Evolutionary conservation across 2,113 vertebrate species (phyloP), one percentile per base, ranked within the genome.

Genomic region (Centropus bengalensis): DNA sequence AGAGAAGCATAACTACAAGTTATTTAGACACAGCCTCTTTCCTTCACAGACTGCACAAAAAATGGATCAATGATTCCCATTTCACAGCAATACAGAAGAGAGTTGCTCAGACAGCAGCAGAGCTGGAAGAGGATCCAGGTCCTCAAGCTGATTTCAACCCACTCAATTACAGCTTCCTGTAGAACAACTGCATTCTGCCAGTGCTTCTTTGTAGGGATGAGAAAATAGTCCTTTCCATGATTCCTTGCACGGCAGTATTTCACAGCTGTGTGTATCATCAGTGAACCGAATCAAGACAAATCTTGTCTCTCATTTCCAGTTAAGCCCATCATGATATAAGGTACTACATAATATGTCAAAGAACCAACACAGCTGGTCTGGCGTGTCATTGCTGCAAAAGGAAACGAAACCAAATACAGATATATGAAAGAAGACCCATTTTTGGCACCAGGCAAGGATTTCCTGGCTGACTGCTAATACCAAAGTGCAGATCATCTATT

Each of bases 381-480:
- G 85, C 15, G 3, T 33, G 67, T 80, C 84, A 23, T 15, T 7
- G 36, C 54, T 12, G 36, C 54, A 24, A 28, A 28, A 63, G 91
- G 88, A 95, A 96, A 90, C 91, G 30, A 81, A 86, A 91, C 71
- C 77, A 64, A 74, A 56, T 38, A 58, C n/a, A 82, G 76, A 85
- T 91, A 62, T 92, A 78, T 66, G 75, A 32, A 75, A 60, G 83
- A 74, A 83, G 55, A 74, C 36, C 68, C 23, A 1, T 30, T 74
- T 90, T 74, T 93, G 94, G 92, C 96, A 89, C 49, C 74, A 82
- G 52, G 69, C 42, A 22, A 28, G 93, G 84, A 58, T 78, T 94
- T 91, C 90, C 92, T 94, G 91, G 82, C 95, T 66, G 77, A n/a
- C 89, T 93, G 88, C 89, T 86, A 60, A 49, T 45, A 71, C 77